A percentile compares a stretch with the other conserved stretches of the same genome.
Conservation (phyloP, 2,797 vertebrate species). For the Xenopus petersii region DNA sequence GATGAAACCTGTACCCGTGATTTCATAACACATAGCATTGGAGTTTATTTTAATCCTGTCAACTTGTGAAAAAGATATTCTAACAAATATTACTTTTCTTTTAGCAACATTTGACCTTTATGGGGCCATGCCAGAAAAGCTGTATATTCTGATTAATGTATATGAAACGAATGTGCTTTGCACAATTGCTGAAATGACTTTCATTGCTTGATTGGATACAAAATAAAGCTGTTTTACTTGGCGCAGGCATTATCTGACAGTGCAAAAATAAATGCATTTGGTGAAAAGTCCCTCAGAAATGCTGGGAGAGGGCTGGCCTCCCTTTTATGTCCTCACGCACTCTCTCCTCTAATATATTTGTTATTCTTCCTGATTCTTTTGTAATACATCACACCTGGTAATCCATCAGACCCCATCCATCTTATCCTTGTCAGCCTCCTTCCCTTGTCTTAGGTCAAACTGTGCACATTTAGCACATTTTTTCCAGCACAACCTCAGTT, state of each 20-base stretch:
- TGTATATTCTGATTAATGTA: background rate
- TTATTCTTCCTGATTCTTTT: conserved; percentile 1
- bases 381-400: conserved; percentile 3
- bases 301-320: background rate
- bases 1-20: no score
- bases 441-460: background rate
- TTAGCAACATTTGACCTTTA: background rate
- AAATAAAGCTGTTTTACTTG: background rate
- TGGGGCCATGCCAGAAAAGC: background rate
- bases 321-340: background rate
- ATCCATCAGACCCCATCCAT: conserved; percentile 3
- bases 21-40: no score
- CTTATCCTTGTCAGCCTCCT: background rate
- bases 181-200: background rate
- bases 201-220: background rate
- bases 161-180: background rate
- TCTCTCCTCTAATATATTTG: background rate
- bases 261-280: background rate
- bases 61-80: no score
- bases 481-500: background rate
- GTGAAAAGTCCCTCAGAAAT: background rate
- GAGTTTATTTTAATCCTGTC: no score
- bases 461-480: background rate
- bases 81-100: background rate
- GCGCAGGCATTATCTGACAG: background rate